Conservation (phyloP, 2,888 invertebrate species). For the Prosapia bicincta region DNA sequence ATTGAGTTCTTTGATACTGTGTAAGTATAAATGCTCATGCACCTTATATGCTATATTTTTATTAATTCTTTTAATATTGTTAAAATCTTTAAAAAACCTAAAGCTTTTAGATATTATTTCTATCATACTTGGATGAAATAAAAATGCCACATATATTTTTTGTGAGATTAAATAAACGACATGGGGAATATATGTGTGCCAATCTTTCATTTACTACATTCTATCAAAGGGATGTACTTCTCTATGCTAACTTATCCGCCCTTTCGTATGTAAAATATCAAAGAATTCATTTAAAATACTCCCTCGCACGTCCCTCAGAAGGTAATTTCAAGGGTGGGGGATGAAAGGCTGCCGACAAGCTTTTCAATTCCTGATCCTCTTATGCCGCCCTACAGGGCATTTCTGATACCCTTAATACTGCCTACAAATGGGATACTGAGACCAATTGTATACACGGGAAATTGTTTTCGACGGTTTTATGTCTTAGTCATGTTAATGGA, state of each 20-base stretch:
- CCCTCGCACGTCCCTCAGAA: not conserved
- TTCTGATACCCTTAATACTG: not conserved
- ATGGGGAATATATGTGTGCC: no score
- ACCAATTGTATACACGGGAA: not conserved
- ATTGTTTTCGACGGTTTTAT: not conserved
- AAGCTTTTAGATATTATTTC: no score
- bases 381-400: not conserved
- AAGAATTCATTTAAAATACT: not conserved
- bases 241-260: not conserved
- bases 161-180: no score
- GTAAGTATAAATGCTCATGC: no score
- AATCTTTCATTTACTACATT: no score
- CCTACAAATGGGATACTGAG: not conserved
- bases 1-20: no score
- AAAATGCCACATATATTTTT: no score
- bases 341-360: not conserved
- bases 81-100: no score
- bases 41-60: no score
- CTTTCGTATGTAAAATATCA: not conserved
- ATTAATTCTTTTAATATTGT: no score
- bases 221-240: no score
- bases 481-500: not conserved
- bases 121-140: no score
- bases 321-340: not conserved
- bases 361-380: not conserved